A percentile compares a stretch with the other conserved stretches of the same genome.
phyloP scores from a whole-genome alignment of 2,797 vertebrate species.

The Tenualosa thibaudeaui region DNA sequence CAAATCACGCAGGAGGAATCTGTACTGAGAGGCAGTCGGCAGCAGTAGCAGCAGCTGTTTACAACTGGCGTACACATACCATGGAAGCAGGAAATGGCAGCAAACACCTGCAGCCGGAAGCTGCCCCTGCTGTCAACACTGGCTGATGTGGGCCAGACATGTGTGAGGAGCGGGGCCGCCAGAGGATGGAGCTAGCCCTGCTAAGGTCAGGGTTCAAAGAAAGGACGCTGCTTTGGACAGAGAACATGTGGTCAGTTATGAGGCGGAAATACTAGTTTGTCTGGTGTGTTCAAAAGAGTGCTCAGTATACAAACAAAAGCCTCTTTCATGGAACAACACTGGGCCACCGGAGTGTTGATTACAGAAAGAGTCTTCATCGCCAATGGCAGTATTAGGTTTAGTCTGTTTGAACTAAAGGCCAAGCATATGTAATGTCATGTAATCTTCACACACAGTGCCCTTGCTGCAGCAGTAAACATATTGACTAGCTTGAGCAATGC shows the following conservation, averaged over 20 bases:
- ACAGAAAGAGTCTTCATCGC: not conserved
- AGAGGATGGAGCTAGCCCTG: not conserved
- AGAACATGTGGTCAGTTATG: not conserved
- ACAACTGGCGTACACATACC: not conserved
- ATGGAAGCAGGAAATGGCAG: not conserved
- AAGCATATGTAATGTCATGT: slow-evolving; percentile 24
- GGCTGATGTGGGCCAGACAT: not conserved
- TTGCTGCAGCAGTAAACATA: slow-evolving; percentile 39
- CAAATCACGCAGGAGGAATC: not conserved
- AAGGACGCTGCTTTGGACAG: not conserved
- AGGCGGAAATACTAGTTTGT: slow-evolving; percentile 5
- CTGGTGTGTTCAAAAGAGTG: not conserved
- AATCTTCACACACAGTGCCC: slow-evolving; percentile 47
- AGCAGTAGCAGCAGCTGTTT: slow-evolving; percentile 14
- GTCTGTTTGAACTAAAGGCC: not conserved
- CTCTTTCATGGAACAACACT: not conserved
- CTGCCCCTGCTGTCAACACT: slow-evolving; percentile 8
- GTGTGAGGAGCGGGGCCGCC: not conserved
- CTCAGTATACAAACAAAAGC: not conserved
- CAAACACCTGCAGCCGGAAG: slow-evolving; percentile 3
- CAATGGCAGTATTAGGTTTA: not conserved
- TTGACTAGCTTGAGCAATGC: slow-evolving; percentile 35
- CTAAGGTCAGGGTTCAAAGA: not conserved
- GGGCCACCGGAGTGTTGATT: not conserved
- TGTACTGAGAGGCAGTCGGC: not conserved